Evolutionary conservation across 2,113 vertebrate species (phyloP), one percentile per base, ranked within the genome.

Genomic region (Urocitellus parryii): DNA sequence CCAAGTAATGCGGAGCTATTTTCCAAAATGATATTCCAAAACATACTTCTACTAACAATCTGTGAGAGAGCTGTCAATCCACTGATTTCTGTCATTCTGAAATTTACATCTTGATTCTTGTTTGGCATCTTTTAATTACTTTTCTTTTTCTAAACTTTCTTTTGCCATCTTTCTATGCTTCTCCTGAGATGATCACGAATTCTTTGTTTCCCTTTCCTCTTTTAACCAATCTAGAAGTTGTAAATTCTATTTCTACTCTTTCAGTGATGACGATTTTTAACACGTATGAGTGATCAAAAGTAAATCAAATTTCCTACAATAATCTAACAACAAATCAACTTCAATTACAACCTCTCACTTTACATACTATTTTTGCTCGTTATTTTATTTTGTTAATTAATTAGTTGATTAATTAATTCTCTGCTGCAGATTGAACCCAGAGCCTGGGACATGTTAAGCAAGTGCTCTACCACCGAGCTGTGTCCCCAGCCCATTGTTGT

Each of bases 131-230:
- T 87, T 56, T 74, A 51, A 77, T 39, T 73, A 72, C 87, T 93
- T 27, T 79, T 2, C 13, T 86, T 83, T 72, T 82, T 86, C 9
- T 68, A 70, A 65, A n/a, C 22, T 51, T 86, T 88, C 82, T 63
- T 78, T 90, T 86, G 18, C n/a, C 90, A 68, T n/a, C 20, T 73
- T 82, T 45, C 58, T 95, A 95, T 74, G 48, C 27, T 73, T 87
- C 65, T 96, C 5, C 24, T 90, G 34, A 89, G 80, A 65, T 48
- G 53, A 86, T 79, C 42, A 24, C 81, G 32, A 91, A 53, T 85
- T 70, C 61, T 70, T 91, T 88, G 24, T 79, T 45, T 20, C 56
- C 63, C 25, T 84, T 73, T 84, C 34, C 27, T 88, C 58, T 84
- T 70, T 80, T 74, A 61, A 45, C 34, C 76, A 37, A 80, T 88